Conservation (phyloP, 2,888 invertebrate species). For the Trachelus tabidus region DNA sequence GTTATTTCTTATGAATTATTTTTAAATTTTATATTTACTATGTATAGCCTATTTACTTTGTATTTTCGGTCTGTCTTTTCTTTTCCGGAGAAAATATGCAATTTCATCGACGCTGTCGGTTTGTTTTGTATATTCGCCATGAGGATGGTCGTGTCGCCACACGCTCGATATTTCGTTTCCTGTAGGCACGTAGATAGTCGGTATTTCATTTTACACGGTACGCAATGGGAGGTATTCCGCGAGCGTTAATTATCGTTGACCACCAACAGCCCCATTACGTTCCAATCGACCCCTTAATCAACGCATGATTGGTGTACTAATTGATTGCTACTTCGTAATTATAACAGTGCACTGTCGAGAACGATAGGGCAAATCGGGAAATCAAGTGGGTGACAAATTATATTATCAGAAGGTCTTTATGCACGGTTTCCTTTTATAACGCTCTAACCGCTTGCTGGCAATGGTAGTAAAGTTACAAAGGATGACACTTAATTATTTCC, state of each 20-base stretch:
- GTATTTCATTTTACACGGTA: constrained; percentile 63
- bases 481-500: neutral
- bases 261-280: constrained; percentile 65
- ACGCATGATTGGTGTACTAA: constrained; percentile 66
- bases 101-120: neutral
- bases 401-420: neutral
- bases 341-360: constrained; percentile 60
- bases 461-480: neutral
- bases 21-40: too few species aligned
- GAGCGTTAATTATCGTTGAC: constrained; percentile 65
- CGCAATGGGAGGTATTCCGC: constrained; percentile 59
- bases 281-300: constrained; percentile 66
- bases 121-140: neutral
- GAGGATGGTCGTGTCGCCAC: constrained; percentile 19
- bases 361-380: neutral
- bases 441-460: neutral
- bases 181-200: constrained; percentile 42
- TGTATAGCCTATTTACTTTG: neutral
- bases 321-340: constrained; percentile 66
- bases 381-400: neutral
- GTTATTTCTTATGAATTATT: too few species aligned
- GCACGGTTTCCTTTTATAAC: neutral
- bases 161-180: constrained; percentile 60
- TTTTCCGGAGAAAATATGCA: neutral
- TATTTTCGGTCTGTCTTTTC: neutral